Evolutionary conservation across 1,140 invertebrate genomes (phyloP).

Genomic region (Ctenoplectra terminalis): DNA sequence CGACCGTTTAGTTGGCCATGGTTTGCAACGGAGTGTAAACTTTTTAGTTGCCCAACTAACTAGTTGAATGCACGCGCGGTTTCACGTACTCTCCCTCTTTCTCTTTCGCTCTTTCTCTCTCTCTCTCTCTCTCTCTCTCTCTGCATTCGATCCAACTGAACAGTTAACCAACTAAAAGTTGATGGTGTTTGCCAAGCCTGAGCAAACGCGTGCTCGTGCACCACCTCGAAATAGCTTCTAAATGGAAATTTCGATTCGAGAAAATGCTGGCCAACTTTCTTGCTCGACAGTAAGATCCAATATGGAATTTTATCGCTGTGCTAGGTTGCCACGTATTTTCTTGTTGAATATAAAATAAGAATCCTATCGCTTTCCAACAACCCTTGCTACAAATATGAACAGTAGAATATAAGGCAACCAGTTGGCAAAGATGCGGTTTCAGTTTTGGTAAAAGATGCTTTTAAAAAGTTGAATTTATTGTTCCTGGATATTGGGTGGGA

Average conservation of each 20-base stretch:
- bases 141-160: constrained; percentile 2
- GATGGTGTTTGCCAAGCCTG: constrained; percentile 35
- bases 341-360: background rate
- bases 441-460: no score
- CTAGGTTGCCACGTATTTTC: background rate
- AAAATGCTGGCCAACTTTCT: background rate
- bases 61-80: constrained; percentile 28
- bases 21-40: constrained; percentile 34
- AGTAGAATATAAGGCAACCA: no score
- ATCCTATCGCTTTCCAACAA: background rate
- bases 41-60: constrained; percentile 39
- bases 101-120: background rate
- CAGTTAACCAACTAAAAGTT: constrained; percentile 17
- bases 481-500: no score
- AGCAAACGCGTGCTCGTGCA: constrained; percentile 4
- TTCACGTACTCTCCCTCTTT: background rate
- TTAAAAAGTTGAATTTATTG: no score
- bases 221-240: constrained; percentile 17
- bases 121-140: background rate
- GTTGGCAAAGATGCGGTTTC: no score
- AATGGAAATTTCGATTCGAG: constrained; percentile 9
- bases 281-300: background rate
- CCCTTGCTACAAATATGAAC: background rate
- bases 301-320: background rate
- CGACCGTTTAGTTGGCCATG: constrained; percentile 30